phyloP scores from a whole-genome alignment of 2,888 invertebrate species.

The Cephus sareptanus region DNA sequence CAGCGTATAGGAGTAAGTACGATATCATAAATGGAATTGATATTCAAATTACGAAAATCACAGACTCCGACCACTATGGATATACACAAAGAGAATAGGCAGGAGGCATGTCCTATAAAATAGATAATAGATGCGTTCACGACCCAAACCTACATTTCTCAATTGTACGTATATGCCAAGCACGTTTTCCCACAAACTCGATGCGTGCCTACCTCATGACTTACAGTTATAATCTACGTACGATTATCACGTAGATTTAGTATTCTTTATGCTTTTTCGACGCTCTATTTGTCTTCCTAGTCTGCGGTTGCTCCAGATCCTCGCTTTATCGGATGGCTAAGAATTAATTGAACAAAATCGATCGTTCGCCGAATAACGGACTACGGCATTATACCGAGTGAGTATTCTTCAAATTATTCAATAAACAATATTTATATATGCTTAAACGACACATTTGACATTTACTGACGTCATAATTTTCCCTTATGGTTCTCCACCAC shows the following conservation, averaged over 20 bases:
- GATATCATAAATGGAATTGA: background rate
- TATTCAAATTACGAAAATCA: background rate
- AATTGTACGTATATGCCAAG: slow-evolving; percentile 25
- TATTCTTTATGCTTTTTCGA: slow-evolving; percentile 15
- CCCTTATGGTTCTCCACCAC: background rate
- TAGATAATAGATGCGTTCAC: slow-evolving; percentile 41
- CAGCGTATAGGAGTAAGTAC: background rate
- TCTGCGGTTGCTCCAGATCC: background rate
- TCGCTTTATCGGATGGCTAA: background rate
- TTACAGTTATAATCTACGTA: slow-evolving; percentile 41
- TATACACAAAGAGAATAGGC: background rate
- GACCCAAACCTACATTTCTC: slow-evolving; percentile 45
- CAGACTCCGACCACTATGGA: background rate
- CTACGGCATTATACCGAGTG: background rate
- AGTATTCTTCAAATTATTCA: background rate
- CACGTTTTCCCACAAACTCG: slow-evolving; percentile 30
- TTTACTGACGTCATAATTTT: background rate
- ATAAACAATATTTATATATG: background rate
- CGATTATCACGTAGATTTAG: slow-evolving; percentile 2
- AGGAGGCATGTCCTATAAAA: slow-evolving; percentile 14
- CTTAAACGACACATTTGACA: background rate
- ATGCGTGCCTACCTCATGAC: slow-evolving; percentile 31
- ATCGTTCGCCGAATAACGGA: background rate
- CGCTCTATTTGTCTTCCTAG: background rate
- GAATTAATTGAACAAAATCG: background rate